Conservation (phyloP, 2,888 invertebrate species). For the Spodoptera exigua region DNA sequence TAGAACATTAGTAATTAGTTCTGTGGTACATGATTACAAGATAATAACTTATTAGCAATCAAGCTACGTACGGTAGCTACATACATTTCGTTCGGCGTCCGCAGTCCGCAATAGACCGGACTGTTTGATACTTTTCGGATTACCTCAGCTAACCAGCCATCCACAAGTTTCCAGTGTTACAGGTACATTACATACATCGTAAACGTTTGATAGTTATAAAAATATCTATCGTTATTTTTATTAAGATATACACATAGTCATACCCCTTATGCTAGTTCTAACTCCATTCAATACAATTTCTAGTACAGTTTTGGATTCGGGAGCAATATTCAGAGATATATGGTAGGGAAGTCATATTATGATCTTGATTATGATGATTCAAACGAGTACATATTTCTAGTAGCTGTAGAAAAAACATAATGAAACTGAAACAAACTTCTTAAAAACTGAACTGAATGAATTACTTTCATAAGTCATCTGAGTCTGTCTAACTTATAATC, state of each 20-base stretch:
- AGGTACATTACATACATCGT: slow-evolving; percentile 59
- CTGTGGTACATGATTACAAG: slow-evolving; percentile 1
- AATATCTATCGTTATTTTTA: slow-evolving; percentile 59
- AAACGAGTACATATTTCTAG: slow-evolving; percentile 8
- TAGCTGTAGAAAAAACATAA: no score
- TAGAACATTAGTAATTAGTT: background rate
- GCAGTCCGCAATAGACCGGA: background rate
- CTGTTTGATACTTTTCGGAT: background rate
- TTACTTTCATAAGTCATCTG: slow-evolving; percentile 27
- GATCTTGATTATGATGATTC: slow-evolving; percentile 25
- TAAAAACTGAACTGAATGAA: slow-evolving; percentile 19
- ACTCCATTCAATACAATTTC: slow-evolving; percentile 50
- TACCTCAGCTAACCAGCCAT: slow-evolving; percentile 42
- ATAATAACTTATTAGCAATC: background rate
- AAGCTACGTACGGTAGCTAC: background rate
- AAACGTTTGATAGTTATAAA: slow-evolving; percentile 58
- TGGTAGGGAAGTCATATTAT: slow-evolving; percentile 19
- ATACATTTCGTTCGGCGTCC: background rate
- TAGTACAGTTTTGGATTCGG: slow-evolving; percentile 31
- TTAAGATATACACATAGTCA: slow-evolving; percentile 50
- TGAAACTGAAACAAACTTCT: background rate
- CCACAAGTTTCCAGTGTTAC: slow-evolving; percentile 56
- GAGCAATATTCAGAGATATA: slow-evolving; percentile 1
- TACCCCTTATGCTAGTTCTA: slow-evolving; percentile 52
- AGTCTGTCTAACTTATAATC: slow-evolving; percentile 31